A percentile compares a stretch with the other conserved stretches of the same genome.
Evolutionary conservation across 2,888 invertebrate species (phyloP).

Genomic region (Bedellia somnulentella): DNA sequence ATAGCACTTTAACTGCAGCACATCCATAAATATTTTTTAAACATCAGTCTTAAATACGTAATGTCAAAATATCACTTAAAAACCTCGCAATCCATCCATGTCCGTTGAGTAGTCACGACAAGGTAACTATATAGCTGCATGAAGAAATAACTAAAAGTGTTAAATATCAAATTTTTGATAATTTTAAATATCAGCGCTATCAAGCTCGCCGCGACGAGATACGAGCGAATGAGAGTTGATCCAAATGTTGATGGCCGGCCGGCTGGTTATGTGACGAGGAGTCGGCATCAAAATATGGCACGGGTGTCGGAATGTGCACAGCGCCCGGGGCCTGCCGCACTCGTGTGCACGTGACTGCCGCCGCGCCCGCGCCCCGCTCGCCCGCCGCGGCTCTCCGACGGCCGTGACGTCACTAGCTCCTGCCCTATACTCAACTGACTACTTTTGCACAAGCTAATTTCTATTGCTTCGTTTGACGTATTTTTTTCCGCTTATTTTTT

Average conservation of each 20-base stretch:
- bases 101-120: conserved; percentile 16
- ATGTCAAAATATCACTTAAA: conserved; percentile 17
- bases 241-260: conserved; percentile 19
- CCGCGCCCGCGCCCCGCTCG: conserved; percentile 11
- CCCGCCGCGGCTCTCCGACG: conserved; percentile 10
- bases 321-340: conserved; percentile 4
- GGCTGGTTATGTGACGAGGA: conserved; percentile 31
- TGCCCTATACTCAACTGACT: conserved; percentile 14
- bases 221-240: background rate
- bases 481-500: too few species aligned
- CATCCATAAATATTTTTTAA: too few species aligned
- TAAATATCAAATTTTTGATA: too few species aligned
- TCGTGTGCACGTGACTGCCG: conserved; percentile 31
- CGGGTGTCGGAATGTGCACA: conserved; percentile 23
- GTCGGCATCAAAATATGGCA: conserved; percentile 31
- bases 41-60: too few species aligned
- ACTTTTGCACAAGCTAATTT: conserved; percentile 7
- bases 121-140: conserved; percentile 16
- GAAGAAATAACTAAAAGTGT: too few species aligned
- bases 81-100: conserved; percentile 30
- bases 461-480: too few species aligned
- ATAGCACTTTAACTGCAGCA: background rate
- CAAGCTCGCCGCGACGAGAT: background rate
- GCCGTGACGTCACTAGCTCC: conserved; percentile 8
- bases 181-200: background rate